Base-by-base conservation (phyloP, 35 echinoderm and acorn worm species). In the Ophioderma brevispina region DNA sequence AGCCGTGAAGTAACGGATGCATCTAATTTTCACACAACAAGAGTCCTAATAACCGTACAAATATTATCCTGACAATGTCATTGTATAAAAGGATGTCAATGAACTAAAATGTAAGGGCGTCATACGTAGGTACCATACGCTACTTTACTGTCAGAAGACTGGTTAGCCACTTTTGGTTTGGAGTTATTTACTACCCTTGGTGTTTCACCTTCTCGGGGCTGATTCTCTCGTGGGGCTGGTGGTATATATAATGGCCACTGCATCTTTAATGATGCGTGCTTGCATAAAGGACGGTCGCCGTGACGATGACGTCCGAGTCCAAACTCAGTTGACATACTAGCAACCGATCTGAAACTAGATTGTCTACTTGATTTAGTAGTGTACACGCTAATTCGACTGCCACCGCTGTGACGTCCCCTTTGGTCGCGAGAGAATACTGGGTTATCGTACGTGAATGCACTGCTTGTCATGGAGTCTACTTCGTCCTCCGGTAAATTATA, bases 341-440 rank as follows among this genome's bases (percentile, higher is more conserved):
- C 96, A 42, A 98, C 82, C 8, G 96, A 98, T 43, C 96, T 70
- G 75, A 98, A 98, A 87, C 96, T 98, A 25, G 96, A 98, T 38
- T 94, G 92, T 82, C 92, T 82, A 50, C 96, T 98, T 3, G 84
- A 81, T 31, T 86, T 49, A 56, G 64, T 82, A 0, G 84, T 86
- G 35, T 75, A 87, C 31, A 76, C 64, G 49, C 42, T 85, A 6
- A 70, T 30, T 70, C 59, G 10, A 50, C 86, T 88, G 30, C 70
- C 83, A 13, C 46, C 50, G 5, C 85, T 83, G 39, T 79, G 55
- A 55, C 75, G 42, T 11, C 46, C 36, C 81, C 89, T 25, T 55
- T 91, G 75, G 40, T 85, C 83, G 35, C 89, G 37, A 55, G 86
- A 86, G 36, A 98, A 98, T 0, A 92, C 86, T 0, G 96, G 96